Conservation (phyloP, 2,888 invertebrate species). For the Plusia festucae region DNA sequence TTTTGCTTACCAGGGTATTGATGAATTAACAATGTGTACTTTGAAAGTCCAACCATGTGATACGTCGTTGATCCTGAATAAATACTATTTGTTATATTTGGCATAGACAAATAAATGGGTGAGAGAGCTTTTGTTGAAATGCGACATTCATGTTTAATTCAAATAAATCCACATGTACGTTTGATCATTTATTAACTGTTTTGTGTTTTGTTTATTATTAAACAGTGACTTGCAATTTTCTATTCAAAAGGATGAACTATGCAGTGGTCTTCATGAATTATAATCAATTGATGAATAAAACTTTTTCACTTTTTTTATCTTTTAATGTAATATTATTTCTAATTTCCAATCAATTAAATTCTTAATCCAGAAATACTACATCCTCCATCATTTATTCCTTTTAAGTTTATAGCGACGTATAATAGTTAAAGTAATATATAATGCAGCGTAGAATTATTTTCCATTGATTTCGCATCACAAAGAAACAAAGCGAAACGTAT, state of each 20-base stretch:
- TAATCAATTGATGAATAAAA: too few relatives aligned
- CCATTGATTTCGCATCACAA: too few relatives aligned
- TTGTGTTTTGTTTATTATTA: not conserved
- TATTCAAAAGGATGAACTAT: not conserved
- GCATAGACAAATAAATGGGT: slow-evolving; percentile 3
- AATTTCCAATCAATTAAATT: not conserved
- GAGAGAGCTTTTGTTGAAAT: not conserved
- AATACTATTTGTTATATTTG: slow-evolving; percentile 48
- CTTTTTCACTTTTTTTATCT: too few relatives aligned
- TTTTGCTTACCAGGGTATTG: slow-evolving; percentile 27
- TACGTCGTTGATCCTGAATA: slow-evolving; percentile 55
- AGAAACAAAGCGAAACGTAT: too few relatives aligned
- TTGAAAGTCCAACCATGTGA: slow-evolving; percentile 51
- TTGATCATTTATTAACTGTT: not conserved
- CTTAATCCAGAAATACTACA: too few relatives aligned
- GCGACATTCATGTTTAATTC: not conserved
- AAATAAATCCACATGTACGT: not conserved
- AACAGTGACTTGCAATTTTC: not conserved
- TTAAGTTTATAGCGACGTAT: too few relatives aligned
- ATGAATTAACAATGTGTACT: slow-evolving; percentile 54
- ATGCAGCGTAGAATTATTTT: too few relatives aligned
- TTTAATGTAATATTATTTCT: too few relatives aligned
- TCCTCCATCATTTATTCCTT: too few relatives aligned
- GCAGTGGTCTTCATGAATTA: too few relatives aligned
- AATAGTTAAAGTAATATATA: too few relatives aligned